These are phyloP conservation scores for Pseudoips prasinana DNA, from an alignment of 2,888 invertebrate genomes.

Conservation along the genomic window DNA sequence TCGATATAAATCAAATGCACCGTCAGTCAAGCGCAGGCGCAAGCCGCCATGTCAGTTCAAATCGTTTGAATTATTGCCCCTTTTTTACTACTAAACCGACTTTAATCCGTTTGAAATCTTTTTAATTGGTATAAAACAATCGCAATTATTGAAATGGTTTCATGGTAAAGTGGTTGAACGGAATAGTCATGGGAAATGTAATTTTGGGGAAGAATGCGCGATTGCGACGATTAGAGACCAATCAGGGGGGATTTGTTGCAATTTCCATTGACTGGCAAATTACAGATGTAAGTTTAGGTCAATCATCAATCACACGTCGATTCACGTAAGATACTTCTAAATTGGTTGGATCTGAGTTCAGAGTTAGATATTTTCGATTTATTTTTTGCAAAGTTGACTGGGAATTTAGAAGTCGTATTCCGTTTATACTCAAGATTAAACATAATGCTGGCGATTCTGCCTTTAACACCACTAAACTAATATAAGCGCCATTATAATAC, in stretches of 20 bases:
- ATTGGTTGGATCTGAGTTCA: slow-evolving; percentile 22
- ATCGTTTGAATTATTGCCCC: slow-evolving; percentile 65
- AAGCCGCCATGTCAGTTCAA: slow-evolving; percentile 51
- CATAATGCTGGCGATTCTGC: too few species aligned
- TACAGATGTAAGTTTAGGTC: slow-evolving; percentile 49
- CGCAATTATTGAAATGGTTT: slow-evolving; percentile 58
- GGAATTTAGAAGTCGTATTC: too few species aligned
- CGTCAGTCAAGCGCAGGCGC: slow-evolving; percentile 43
- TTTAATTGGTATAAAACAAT: slow-evolving; percentile 69
- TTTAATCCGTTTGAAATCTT: slow-evolving; percentile 62
- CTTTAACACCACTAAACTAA: too few species aligned
- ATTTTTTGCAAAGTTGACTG: too few species aligned
- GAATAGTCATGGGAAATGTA: slow-evolving; percentile 74
- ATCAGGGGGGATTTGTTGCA: slow-evolving; percentile 70
- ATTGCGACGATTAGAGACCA: slow-evolving; percentile 60
- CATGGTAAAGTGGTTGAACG: slow-evolving; percentile 33
- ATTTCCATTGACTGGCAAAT: slow-evolving; percentile 80
- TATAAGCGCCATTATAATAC: too few species aligned
- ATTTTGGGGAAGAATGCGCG: slow-evolving; percentile 55
- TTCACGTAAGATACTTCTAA: slow-evolving; percentile 43
- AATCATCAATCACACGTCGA: slow-evolving; percentile 63
- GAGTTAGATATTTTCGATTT: too few species aligned
- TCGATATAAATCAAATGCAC: slow-evolving; percentile 57
- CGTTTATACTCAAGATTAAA: too few species aligned
- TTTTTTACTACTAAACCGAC: slow-evolving; percentile 54